phyloP scores from a whole-genome alignment of 2,797 vertebrate species.

The Cygnus olor region DNA sequence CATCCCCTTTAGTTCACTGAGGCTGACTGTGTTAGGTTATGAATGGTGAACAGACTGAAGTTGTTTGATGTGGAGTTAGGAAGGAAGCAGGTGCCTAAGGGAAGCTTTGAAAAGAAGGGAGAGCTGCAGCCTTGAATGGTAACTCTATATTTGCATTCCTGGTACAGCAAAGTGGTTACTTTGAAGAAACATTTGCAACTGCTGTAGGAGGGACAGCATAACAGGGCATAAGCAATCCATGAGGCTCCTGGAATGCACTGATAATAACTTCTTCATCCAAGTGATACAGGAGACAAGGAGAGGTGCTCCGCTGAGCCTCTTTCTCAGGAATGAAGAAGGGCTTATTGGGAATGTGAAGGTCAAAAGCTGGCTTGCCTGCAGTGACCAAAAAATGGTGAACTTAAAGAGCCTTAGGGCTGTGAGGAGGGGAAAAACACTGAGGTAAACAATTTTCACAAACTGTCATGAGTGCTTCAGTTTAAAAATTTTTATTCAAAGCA shows the following conservation, averaged over 20 bases:
- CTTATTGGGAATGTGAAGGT: no score
- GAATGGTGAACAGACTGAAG: not conserved
- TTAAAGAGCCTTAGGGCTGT: no score
- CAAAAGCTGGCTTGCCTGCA: no score
- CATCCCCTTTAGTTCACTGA: not conserved
- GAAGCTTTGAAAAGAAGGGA: not conserved
- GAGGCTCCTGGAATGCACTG: not conserved
- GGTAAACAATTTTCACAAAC: no score
- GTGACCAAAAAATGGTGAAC: no score
- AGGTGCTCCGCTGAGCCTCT: not conserved
- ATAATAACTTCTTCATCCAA: not conserved
- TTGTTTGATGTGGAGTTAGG: not conserved
- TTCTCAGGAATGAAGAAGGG: no score
- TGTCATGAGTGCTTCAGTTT: no score
- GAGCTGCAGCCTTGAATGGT: not conserved
- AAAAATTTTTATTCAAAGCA: no score
- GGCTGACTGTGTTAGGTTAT: not conserved
- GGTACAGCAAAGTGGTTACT: not conserved
- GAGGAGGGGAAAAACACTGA: no score
- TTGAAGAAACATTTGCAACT: not conserved
- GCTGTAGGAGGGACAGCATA: not conserved
- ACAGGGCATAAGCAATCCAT: not conserved
- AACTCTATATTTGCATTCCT: not conserved
- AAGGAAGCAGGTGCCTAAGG: not conserved
- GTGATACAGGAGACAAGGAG: not conserved